These are phyloP conservation scores for Orgyia antiqua DNA, from an alignment of 2,888 invertebrate genomes.

Conservation along the genomic window DNA sequence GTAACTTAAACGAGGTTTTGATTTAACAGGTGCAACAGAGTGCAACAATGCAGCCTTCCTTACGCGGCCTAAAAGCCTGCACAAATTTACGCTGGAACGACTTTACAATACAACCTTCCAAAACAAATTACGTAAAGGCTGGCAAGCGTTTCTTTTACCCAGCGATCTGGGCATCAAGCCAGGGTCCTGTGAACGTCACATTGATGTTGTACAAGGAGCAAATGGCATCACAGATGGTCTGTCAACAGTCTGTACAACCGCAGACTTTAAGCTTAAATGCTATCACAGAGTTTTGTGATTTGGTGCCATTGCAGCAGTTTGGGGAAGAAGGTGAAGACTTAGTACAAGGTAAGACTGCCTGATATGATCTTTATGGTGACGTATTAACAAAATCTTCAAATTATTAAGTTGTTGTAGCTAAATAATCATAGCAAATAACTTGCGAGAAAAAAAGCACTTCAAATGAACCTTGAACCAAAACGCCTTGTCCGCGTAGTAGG, in stretches of 20 bases:
- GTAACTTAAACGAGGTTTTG: too few species aligned
- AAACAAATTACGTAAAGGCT: constrained; percentile 71
- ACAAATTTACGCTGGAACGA: constrained; percentile 86
- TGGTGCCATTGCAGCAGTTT: constrained; percentile 84
- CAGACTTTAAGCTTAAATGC: constrained; percentile 83
- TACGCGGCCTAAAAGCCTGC: constrained; percentile 84
- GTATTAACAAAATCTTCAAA: not conserved
- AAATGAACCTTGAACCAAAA: too few species aligned
- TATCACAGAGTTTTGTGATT: constrained; percentile 88
- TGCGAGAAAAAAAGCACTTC: too few species aligned
- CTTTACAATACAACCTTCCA: constrained; percentile 80
- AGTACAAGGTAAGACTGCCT: constrained; percentile 77
- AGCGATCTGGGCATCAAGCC: constrained; percentile 83
- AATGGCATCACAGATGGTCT: constrained; percentile 79
- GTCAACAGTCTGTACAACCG: constrained; percentile 80
- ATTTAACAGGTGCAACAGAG: constrained; percentile 82
- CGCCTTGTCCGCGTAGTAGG: too few species aligned
- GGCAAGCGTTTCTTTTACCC: constrained; percentile 87
- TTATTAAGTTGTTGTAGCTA: too few species aligned
- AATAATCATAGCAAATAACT: too few species aligned
- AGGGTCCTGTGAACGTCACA: constrained; percentile 82
- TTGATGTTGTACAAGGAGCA: constrained; percentile 81
- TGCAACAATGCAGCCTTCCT: constrained; percentile 81
- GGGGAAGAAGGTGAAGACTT: constrained; percentile 80
- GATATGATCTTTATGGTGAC: not conserved